Evolutionary conservation across 2,113 vertebrate genomes (phyloP).

Genomic region (Scomber japonicus): DNA sequence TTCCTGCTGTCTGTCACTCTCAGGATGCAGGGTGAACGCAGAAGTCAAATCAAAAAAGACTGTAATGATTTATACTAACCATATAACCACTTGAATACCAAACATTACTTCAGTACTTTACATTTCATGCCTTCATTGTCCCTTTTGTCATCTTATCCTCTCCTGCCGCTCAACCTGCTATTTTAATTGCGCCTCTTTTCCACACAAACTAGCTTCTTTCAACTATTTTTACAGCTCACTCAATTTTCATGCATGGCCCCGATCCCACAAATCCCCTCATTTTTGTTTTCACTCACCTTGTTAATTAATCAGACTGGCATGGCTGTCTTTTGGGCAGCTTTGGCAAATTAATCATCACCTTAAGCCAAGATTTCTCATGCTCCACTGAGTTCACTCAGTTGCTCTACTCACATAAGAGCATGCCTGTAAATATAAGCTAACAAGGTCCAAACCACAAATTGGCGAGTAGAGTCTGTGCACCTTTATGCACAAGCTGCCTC

Average conservation of each 20-base stretch:
- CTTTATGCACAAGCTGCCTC: slow-evolving; percentile 1
- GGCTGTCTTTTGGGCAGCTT: slow-evolving; percentile 34
- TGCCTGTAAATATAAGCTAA: slow-evolving; percentile 29
- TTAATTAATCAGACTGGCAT: slow-evolving; percentile 44
- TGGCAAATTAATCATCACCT: slow-evolving; percentile 54
- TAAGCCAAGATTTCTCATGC: slow-evolving; percentile 27
- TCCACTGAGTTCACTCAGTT: slow-evolving; percentile 21
- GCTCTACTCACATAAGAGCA: slow-evolving; percentile 27
- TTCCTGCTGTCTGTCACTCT: slow-evolving; percentile 42
- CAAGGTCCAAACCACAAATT: slow-evolving; percentile 27
- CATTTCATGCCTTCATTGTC: background rate
- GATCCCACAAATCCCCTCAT: slow-evolving; percentile 34
- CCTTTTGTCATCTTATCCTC: background rate
- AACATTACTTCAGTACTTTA: background rate
- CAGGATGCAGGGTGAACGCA: background rate
- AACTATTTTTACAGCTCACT: slow-evolving; percentile 12
- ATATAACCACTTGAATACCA: background rate
- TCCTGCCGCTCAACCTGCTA: background rate
- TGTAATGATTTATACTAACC: background rate
- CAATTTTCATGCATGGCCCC: background rate
- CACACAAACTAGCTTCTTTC: background rate
- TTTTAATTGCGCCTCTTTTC: too few relatives aligned
- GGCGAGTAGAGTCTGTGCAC: background rate
- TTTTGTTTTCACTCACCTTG: slow-evolving; percentile 51
- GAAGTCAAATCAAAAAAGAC: background rate